A percentile compares a stretch with the other conserved stretches of the same genome.
These are phyloP conservation scores for Podilymbus podiceps DNA, from an alignment of 2,113 vertebrate species.

Conservation along the genomic window DNA sequence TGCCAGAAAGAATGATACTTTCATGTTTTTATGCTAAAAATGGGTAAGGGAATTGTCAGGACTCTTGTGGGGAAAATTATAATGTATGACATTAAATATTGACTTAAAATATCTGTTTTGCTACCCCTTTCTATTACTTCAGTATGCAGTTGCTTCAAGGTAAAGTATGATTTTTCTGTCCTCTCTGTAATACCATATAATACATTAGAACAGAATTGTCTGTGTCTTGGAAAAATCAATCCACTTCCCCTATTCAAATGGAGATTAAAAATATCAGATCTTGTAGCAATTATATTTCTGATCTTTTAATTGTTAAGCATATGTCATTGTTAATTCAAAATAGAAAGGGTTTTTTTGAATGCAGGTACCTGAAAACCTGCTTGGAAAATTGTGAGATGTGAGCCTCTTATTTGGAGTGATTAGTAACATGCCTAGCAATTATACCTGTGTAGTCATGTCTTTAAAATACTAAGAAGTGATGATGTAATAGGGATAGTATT, in stretches of 20 bases:
- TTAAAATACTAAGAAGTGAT: neutral
- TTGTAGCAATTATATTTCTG: slow-evolving; percentile 77
- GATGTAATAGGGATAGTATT: neutral
- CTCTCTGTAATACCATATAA: slow-evolving; percentile 60
- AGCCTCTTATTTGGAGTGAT: neutral
- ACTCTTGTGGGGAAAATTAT: slow-evolving; percentile 30
- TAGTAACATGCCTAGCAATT: neutral
- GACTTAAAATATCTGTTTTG: slow-evolving; percentile 28
- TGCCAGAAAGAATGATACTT: slow-evolving; percentile 29
- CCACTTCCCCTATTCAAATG: slow-evolving; percentile 32
- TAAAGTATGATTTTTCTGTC: slow-evolving; percentile 69
- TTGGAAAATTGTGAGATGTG: slow-evolving; percentile 5
- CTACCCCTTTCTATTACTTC: slow-evolving; percentile 65
- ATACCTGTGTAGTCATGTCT: neutral
- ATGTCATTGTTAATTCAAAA: slow-evolving; percentile 55
- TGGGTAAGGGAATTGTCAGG: slow-evolving; percentile 10
- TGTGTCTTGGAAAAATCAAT: slow-evolving; percentile 59
- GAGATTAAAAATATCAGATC: slow-evolving; percentile 69
- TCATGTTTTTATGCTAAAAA: slow-evolving; percentile 1
- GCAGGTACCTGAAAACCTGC: slow-evolving; percentile 63
- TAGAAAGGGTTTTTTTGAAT: slow-evolving; percentile 56
- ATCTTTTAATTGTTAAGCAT: slow-evolving; percentile 64
- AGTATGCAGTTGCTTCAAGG: slow-evolving; percentile 64
- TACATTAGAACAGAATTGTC: slow-evolving; percentile 71
- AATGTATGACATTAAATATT: slow-evolving; percentile 2